phyloP scores from a whole-genome alignment of 2,888 invertebrate species.

The Stratiomys singularior region DNA sequence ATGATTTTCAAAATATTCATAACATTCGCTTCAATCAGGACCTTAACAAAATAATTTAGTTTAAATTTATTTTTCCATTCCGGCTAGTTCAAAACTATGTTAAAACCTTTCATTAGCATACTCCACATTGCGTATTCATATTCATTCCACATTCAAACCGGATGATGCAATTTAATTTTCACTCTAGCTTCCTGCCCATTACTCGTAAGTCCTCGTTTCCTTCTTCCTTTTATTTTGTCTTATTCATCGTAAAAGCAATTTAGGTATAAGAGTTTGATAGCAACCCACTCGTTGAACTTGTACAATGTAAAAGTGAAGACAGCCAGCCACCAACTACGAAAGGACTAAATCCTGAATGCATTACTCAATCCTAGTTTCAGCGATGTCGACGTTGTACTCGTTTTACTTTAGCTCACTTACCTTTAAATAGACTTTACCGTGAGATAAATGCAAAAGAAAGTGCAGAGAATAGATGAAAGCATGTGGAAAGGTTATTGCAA shows the following conservation, averaged over 20 bases:
- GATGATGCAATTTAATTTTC: conserved; percentile 35
- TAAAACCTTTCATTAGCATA: too few species aligned
- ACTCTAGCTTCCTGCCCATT: background rate
- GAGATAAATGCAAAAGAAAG: conserved; percentile 1
- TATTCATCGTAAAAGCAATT: too few species aligned
- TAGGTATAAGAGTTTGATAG: too few species aligned
- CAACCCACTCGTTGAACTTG: background rate
- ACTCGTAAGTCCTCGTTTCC: too few species aligned
- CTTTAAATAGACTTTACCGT: background rate
- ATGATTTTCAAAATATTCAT: too few species aligned
- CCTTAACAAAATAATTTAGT: too few species aligned
- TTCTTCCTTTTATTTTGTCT: too few species aligned
- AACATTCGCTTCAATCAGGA: too few species aligned
- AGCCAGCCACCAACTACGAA: background rate
- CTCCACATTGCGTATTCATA: background rate
- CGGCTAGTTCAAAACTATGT: too few species aligned
- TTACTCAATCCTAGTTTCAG: background rate
- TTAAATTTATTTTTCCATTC: too few species aligned
- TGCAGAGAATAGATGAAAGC: background rate
- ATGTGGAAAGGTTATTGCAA: conserved; percentile 1
- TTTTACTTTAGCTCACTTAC: background rate
- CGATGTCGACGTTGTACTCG: background rate
- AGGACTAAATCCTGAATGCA: background rate
- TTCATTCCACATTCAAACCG: conserved; percentile 10
- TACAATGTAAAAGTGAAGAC: background rate